Conservation (phyloP, 64 coral and sea anemone genomes). For the Montipora efflorescens region DNA sequence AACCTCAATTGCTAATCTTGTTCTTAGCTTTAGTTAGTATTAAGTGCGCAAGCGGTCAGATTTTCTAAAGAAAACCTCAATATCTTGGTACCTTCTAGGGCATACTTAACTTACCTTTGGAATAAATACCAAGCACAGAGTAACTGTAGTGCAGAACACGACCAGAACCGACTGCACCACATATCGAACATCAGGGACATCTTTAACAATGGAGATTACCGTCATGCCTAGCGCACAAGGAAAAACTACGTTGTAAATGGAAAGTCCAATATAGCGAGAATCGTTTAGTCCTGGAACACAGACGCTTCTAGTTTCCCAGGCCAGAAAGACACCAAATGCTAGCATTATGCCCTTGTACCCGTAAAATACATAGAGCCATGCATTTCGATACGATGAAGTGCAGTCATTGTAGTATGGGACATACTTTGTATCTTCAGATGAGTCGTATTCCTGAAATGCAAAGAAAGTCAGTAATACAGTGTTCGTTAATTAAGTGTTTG, state of each 20-base stretch:
- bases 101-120: slow-evolving; percentile 57
- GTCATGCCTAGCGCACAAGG: slow-evolving; percentile 59
- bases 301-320: slow-evolving; percentile 72
- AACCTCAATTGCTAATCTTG: too few species aligned
- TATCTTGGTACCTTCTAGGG: background rate
- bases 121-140: slow-evolving; percentile 60
- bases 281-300: slow-evolving; percentile 51
- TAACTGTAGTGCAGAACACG: slow-evolving; percentile 57
- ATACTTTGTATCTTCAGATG: background rate
- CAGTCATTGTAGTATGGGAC: slow-evolving; percentile 25
- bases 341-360: slow-evolving; percentile 52
- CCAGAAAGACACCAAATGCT: slow-evolving; percentile 63
- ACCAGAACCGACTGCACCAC: slow-evolving; percentile 33
- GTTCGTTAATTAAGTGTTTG: too few species aligned
- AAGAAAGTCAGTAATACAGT: background rate
- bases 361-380: slow-evolving; percentile 24
- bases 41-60: too few species aligned
- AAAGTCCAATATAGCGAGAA: slow-evolving; percentile 48
- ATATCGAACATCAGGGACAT: slow-evolving; percentile 45
- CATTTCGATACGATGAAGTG: background rate
- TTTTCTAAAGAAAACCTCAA: background rate
- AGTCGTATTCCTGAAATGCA: slow-evolving; percentile 12
- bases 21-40: too few species aligned
- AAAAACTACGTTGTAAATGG: slow-evolving; percentile 69
- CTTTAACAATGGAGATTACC: slow-evolving; percentile 38